phyloP scores from a whole-genome alignment of 64 coral and sea anemone species.

The Porites lutea region DNA sequence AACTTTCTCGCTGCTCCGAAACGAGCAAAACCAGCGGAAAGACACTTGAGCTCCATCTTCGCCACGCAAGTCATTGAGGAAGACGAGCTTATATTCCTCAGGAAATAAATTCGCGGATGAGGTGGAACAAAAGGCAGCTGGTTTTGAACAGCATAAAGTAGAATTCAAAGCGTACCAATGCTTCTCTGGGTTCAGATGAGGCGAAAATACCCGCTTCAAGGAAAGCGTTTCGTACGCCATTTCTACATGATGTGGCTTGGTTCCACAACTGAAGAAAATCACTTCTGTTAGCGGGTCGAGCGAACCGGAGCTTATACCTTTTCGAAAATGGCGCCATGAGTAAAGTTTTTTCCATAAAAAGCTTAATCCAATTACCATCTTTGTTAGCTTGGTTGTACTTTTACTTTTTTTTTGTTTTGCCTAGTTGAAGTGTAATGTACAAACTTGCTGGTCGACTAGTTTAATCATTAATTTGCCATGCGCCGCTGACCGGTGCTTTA shows the following conservation, averaged over 20 bases:
- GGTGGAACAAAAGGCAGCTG: not conserved
- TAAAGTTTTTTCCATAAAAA: slow-evolving; percentile 19
- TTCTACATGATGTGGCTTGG: not conserved
- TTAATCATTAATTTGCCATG: not conserved
- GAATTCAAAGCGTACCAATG: slow-evolving; percentile 46
- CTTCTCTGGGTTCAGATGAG: slow-evolving; percentile 27
- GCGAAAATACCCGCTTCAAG: slow-evolving; percentile 1
- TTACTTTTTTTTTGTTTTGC: not conserved
- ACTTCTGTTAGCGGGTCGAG: not conserved
- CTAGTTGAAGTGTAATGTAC: not conserved
- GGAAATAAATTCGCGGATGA: not conserved
- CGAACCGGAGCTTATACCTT: not conserved
- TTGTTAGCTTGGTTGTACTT: slow-evolving; percentile 9
- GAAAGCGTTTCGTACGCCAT: not conserved
- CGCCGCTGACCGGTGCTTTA: not conserved
- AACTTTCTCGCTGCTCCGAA: slow-evolving; percentile 1
- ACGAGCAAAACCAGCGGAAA: slow-evolving; percentile 2
- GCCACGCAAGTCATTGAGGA: not conserved
- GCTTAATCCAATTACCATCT: slow-evolving; percentile 1
- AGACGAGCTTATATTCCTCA: not conserved
- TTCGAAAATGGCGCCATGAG: slow-evolving; percentile 13
- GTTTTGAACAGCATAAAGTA: slow-evolving; percentile 28
- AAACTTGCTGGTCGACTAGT: not conserved
- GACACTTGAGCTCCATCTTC: slow-evolving; percentile 5
- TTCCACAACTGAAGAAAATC: not conserved